phyloP scores from a whole-genome alignment of 2,797 vertebrate species.

The Nasua narica region DNA sequence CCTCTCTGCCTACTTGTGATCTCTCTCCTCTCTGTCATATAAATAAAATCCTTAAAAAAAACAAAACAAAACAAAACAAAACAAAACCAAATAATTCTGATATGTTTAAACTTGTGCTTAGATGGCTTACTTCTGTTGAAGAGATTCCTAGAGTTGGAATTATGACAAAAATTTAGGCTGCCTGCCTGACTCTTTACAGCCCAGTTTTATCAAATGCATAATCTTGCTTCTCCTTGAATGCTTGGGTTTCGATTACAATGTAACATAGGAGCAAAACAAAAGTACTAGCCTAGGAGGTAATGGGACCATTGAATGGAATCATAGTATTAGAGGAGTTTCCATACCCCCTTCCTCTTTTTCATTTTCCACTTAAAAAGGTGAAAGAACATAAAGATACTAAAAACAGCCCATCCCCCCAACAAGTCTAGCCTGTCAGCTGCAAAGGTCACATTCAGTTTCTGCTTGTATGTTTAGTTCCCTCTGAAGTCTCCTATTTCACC shows the following conservation, averaged over 20 bases:
- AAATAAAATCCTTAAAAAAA: too few species aligned
- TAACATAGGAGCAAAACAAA: neutral
- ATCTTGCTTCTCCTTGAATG: neutral
- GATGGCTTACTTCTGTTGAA: neutral
- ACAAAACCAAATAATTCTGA: too few species aligned
- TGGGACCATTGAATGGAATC: neutral
- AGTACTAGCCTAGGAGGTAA: neutral
- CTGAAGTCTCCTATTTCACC: constrained; percentile 26
- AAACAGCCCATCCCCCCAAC: too few species aligned
- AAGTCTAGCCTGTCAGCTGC: neutral
- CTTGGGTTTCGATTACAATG: neutral
- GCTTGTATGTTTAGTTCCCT: neutral
- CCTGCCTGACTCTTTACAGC: neutral
- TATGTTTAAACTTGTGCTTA: neutral
- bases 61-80: too few species aligned
- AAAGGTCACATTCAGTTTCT: constrained; percentile 62
- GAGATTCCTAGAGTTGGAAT: neutral
- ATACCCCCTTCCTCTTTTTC: neutral
- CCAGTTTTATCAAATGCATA: neutral
- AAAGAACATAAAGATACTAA: neutral
- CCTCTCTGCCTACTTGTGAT: too few species aligned
- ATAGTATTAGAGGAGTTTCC: neutral
- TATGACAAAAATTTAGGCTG: neutral
- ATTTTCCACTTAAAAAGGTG: neutral
- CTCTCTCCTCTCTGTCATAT: too few species aligned